Conservation (phyloP, 2,797 vertebrate species). For the Clarias pachynema region DNA sequence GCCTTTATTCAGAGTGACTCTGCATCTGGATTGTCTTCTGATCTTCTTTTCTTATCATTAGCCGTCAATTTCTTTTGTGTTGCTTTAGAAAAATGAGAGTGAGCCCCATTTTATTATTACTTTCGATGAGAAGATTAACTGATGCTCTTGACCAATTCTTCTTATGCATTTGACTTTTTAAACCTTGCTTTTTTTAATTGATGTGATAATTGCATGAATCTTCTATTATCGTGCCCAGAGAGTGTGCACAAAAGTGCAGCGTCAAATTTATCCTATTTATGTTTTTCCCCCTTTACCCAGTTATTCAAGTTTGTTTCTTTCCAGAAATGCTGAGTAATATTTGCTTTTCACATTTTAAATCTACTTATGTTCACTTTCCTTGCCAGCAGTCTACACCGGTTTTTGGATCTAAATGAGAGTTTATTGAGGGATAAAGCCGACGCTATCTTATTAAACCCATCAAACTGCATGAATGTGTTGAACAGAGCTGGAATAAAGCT, state of each 20-base stretch:
- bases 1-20: neutral
- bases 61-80: too few species aligned
- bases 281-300: neutral
- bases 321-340: constrained; percentile 7
- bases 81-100: neutral
- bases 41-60: neutral
- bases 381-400: neutral
- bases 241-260: neutral
- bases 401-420: neutral
- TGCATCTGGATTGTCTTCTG: neutral
- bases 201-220: neutral
- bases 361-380: neutral
- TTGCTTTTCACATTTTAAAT: constrained; percentile 9
- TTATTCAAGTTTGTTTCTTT: neutral
- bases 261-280: neutral
- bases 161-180: neutral
- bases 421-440: neutral
- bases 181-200: neutral
- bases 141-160: neutral
- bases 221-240: neutral
- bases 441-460: constrained; percentile 7
- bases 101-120: too few species aligned
- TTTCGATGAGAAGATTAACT: neutral
- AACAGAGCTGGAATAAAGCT: neutral
- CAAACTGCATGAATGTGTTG: neutral